Evolutionary conservation across 2,888 invertebrate genomes (phyloP), one percentile per base, ranked within the genome.

Genomic region (Sinelater perroti): DNA sequence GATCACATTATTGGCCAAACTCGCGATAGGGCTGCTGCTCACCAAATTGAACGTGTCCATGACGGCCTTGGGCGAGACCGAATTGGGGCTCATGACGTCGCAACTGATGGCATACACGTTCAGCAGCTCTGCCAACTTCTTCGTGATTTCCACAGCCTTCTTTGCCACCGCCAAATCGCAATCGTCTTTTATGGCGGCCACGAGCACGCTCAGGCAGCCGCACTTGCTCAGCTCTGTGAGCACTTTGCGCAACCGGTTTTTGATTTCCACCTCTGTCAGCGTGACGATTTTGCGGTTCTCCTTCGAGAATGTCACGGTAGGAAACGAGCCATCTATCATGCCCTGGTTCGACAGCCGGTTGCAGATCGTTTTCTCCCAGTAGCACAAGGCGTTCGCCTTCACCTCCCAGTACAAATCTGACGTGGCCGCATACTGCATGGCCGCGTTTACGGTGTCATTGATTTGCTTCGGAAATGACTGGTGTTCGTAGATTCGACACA

Each of bases 331-430:
- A 70, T 93, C 91, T 7, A 92, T 83, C 89, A 92, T 90, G n/a
- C 92, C 92, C 76, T 91, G 91, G 68, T 90, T 84, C 0, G 81
- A 82, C 5, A 91, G 77, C 47, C 86, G 82, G 0, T 83, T 82
- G 16, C 83, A 80, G 35, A 90, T 87, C 14, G 89, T 87, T 7
- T 83, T 78, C 50, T 82, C 82, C 91, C 92, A 93, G 70, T 89
- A 92, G 54, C 82, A 80, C 1, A 93, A 72, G 0, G 90, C 87
- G 51, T 83, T 84, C 0, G 87, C 78, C 75, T 91, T 90, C 0
- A 91, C 91, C 73, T 93, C 92, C 91, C 92, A 91, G 70, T 93
- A 88, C 53, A 91, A 82, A 73, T 93, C 93, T 6, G 82, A 79
- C 0, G 87, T 81, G 0, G 88, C 86, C 1, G 88, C 85, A 8